phyloP scores from a whole-genome alignment of 2,113 vertebrate species.

The Agelaius tricolor region DNA sequence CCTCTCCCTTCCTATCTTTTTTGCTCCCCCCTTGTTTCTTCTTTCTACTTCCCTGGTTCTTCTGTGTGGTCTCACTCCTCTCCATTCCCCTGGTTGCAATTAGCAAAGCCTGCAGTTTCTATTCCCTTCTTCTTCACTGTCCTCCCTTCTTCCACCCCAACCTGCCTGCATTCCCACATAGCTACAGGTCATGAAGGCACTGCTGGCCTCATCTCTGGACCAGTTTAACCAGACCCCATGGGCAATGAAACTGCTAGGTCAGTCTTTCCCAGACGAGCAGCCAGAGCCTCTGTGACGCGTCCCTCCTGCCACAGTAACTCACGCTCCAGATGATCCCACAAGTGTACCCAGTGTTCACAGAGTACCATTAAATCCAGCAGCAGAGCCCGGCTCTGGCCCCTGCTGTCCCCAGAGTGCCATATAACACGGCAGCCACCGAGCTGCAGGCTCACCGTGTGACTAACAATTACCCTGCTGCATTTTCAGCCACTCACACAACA shows the following conservation, averaged over 20 bases:
- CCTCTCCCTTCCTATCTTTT: neutral
- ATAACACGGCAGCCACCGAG: accelerated
- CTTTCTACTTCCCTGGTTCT: neutral
- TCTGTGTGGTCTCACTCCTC: neutral
- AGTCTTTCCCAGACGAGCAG: neutral
- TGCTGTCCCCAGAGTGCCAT: neutral
- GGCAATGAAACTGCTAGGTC: neutral
- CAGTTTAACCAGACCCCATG: neutral
- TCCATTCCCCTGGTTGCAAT: neutral
- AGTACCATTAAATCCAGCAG: neutral
- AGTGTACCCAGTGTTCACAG: neutral
- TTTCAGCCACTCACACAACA: neutral
- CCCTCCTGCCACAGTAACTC: neutral
- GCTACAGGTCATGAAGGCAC: neutral
- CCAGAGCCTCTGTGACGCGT: neutral
- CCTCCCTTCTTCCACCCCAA: neutral
- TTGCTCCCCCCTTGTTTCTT: neutral
- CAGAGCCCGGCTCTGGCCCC: neutral
- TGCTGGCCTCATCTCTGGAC: neutral
- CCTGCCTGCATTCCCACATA: neutral
- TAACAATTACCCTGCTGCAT: neutral
- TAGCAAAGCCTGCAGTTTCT: neutral
- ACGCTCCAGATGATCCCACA: neutral
- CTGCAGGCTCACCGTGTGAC: neutral
- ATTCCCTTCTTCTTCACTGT: neutral